Base-by-base conservation (phyloP, 2,888 invertebrate genomes). In the Andrena chrysosceles region DNA sequence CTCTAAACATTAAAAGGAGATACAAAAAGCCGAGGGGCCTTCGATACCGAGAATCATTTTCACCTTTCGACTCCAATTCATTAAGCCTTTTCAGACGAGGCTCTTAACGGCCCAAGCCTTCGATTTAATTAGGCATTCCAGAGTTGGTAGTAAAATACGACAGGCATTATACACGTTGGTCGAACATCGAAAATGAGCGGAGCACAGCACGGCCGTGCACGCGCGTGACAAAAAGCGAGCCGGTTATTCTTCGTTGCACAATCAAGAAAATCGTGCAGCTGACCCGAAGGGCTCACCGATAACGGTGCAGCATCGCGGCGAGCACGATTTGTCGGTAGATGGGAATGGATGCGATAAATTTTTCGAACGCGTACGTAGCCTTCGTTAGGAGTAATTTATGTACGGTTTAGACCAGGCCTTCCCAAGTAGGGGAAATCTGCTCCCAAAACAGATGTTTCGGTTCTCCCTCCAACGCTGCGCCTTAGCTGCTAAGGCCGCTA, bases 281-380 rank as follows among this genome's bases (percentile, higher is more conserved):
- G 75, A 82, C 77, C 82, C 66, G 33, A 60, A 56, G 77, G 52
- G 60, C 66, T 60, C 52, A 54, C 20, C 54, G 68, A 83, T 87
- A 87, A 85, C 86, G 86, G 87, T 85, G 71, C 76, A 68, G 31
- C 75, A 59, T 79, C 72, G 80, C 29, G 72, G 66, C 72, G 66
- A 48, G 78, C 85, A 87, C 85, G 87, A 87, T 87, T 85, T 70
- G 69, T 72, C 79, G 79, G 81, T 87, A 85, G 79, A 81, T 85
- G 87, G 77, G 75, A 85, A 83, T 83, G 72, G 85, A 73, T 75
- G 83, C 77, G 67, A 83, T 87, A 87, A 83, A 87, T 87, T 81
- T 87, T 72, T 78, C 81, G 70, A 59, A 62, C 52, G 79, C 83
- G 59, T 67, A 56, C 75, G 69, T 73, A 69, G 68, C 75, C 79